Base-by-base conservation (phyloP, 2,113 vertebrate species). In the Lonchura striata region DNA sequence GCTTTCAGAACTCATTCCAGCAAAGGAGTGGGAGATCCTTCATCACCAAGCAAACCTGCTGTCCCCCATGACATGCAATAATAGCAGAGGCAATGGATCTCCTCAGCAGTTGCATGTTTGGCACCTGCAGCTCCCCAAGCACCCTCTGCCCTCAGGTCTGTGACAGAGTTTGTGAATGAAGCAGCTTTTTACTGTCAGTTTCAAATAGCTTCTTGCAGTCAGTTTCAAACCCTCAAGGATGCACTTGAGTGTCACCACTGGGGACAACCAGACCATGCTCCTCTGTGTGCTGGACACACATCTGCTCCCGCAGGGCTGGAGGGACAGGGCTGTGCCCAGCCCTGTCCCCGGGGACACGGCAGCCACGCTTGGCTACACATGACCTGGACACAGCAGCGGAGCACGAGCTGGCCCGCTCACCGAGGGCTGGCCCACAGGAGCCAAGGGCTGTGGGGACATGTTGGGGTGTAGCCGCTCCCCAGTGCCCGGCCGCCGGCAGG, bases 391-490 rank as follows among this genome's bases (percentile, higher is more conserved):
- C 16, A n/a, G 4, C 16, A 27, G 24, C 7, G 2, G 18, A 71
- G 50, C 19, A 10, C 0, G 5, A 16, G 44, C 46, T 31, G 66
- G 16, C 47, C 0, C 28, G 54, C 39, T 66, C 24, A 0, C 49
- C 0, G 0, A 3, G 33, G 28, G 9, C 1, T 0, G 21, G 42
- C 18, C 86, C 4, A 0, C 4, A 3, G 47, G 19, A 59, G 33
- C 0, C 0, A 5, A 31, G 52, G 49, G 71, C 49, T 15, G 54
- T 0, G 3, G n/a, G 74, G 39, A 84, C 9, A 0, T 2, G 4
- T 6, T 0, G 0, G 70, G 70, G 8, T 4, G 2, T 0, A 5
- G 13, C 27, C 5, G 1, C 7, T 23, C 11, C 46, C 5, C 15
- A 8, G 41, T 0, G 7, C 8, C 1, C 5, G 21, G 35, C 60